Base-by-base conservation (phyloP, 2,888 invertebrate genomes). In the Thymelicus sylvestris region DNA sequence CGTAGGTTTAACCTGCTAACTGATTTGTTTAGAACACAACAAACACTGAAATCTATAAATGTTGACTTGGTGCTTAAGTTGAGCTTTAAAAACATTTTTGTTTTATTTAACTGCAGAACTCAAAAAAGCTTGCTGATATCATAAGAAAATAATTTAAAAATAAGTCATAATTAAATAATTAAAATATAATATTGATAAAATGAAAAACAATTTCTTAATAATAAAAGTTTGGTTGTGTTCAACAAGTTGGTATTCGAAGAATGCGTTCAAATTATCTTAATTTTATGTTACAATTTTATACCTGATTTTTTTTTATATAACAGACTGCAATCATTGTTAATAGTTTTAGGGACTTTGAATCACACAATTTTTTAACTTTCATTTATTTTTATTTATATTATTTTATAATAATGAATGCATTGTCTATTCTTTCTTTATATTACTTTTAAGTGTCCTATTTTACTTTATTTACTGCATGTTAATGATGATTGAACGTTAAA, bases 241-340 rank as follows among this genome's bases (percentile, higher is more conserved):
- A 47, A 47, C 38, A 57, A 68, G 47, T 63, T 10, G n/a, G 47
- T 15, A 47, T 10, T 12, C 12, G 55, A 57, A 52, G 39, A 61
- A 61, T 60, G 61, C 8, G 47, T 61, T 60, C 52, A 71, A 71
- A 63, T 13, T 63, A 19, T 12, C 7, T 24, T 63, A 12, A 19
- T 12, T 8, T 24, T 63, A 12, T 63, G 65, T 64, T 60, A 69
- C 63, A 57, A 19, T 63, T 64, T 69, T 69, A 57, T 62, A 67
- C 62, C 31, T 63, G 31, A 47, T 15, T 63, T 57, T 57, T 69
- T 69, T 57, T 59, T 55, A 24, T 24, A 8, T 15, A 12, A 64
- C 48, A 69, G 69, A 64, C 69, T 69, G 59, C 59, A 59, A 44
- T 44, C 8, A 63, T 64, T 64, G 69, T 69, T 69, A 39, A 13